phyloP scores from a whole-genome alignment of 2,797 vertebrate genomes.

The Fringilla coelebs region DNA sequence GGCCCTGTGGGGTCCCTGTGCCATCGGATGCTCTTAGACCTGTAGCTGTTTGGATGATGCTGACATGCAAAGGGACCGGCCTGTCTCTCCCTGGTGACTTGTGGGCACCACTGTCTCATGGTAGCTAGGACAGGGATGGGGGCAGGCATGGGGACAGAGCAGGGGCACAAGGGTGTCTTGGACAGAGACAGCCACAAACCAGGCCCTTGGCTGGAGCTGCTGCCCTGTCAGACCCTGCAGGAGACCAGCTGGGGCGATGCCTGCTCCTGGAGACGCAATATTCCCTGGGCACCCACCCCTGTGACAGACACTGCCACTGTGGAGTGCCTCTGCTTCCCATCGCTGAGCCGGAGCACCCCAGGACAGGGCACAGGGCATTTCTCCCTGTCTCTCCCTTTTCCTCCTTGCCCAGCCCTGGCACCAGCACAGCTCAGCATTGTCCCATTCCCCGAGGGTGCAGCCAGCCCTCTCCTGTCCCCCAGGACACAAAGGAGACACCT shows the following conservation, averaged over 20 bases:
- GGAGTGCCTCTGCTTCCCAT: neutral
- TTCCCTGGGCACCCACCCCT: neutral
- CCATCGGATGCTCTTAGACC: rapidly evolving
- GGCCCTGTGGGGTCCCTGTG: neutral
- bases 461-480: neutral
- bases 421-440: neutral
- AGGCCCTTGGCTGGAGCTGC: neutral
- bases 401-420: neutral
- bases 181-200: neutral
- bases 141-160: neutral
- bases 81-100: neutral
- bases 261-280: neutral
- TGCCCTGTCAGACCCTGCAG: neutral
- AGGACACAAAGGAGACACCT: neutral
- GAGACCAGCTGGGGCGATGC: neutral
- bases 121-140: neutral
- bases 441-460: rapidly evolving
- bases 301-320: neutral
- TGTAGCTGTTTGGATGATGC: neutral
- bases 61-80: neutral
- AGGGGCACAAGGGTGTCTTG: neutral
- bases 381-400: neutral
- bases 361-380: neutral
- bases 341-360: rapidly evolving
- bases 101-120: rapidly evolving